phyloP scores from a whole-genome alignment of 2,888 invertebrate species.

The Drosophila austrosaltans region DNA sequence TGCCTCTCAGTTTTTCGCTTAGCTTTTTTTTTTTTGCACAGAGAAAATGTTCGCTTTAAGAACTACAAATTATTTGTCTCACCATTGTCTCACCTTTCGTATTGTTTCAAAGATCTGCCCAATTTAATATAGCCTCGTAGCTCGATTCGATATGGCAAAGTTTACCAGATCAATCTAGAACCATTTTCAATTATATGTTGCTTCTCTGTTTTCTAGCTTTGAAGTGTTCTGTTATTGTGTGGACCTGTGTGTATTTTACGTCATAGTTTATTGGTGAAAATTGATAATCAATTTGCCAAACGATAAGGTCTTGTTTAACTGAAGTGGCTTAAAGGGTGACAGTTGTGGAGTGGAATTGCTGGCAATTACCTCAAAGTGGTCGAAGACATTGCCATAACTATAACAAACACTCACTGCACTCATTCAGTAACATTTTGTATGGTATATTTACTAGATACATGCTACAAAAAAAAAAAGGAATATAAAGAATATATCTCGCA shows the following conservation, averaged over 20 bases:
- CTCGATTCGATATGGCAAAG: too few species aligned
- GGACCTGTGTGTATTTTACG: background rate
- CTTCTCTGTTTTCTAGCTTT: too few species aligned
- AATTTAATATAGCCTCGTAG: too few species aligned
- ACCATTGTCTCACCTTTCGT: too few species aligned
- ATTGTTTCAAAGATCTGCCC: too few species aligned
- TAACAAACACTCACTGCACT: conserved; percentile 1
- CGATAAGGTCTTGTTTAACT: background rate
- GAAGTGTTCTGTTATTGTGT: too few species aligned
- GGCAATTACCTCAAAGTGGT: conserved; percentile 34
- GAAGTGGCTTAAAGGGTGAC: background rate
- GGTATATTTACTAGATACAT: background rate
- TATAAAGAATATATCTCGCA: conserved; percentile 5
- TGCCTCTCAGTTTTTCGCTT: too few species aligned
- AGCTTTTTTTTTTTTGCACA: too few species aligned
- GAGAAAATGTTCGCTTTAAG: too few species aligned
- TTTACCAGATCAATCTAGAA: too few species aligned
- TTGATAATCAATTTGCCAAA: background rate
- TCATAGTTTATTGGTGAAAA: conserved; percentile 2
- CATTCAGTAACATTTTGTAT: background rate
- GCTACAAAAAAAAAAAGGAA: background rate
- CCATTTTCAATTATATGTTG: too few species aligned
- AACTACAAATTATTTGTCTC: too few species aligned
- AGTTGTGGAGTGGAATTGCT: conserved; percentile 27
- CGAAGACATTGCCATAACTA: conserved; percentile 11